Base-by-base conservation (phyloP, 2,888 invertebrate species). In the Elaeidobius kamerunicus region DNA sequence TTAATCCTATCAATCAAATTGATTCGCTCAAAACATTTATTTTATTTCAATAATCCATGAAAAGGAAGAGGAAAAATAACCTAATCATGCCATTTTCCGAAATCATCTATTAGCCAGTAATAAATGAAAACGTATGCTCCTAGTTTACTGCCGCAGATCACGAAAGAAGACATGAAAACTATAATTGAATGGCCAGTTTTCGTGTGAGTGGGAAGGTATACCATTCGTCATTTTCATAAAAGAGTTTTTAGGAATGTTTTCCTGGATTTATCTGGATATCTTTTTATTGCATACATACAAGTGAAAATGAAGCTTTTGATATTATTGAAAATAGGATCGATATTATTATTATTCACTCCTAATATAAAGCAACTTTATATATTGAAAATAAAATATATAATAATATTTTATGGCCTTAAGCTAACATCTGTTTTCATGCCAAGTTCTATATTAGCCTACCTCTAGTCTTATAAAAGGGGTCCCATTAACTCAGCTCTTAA, bases 61-160 rank as follows among this genome's bases (percentile, higher is more conserved):
- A 15, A 28, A n/a, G 17, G 30, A 28, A n/a, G 28, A 43, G 35
- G 45, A 34, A 45, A 45, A 45, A 45, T 20, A 45, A 35, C 35
- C 44, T 32, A 44, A 44, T 34, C 44, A 32, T 32, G 32, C 32
- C n/a, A 35, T 19, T 45, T 45, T 38, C 48, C 28, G 44, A 44
- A 48, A 48, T 53, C 52, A 52, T 52, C 50, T 42, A 50, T 50
- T 50, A 50, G 45, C 27, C 28, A 28, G 27, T 38, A 23, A 35
- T 48, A 48, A 48, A 48, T 48, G 41, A 41, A 40, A 40, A 35
- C 40, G 48, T 41, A 41, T 32, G 48, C 41, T 41, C 16, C 12
- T 16, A 41, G 41, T 48, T 48, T 48, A 48, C 41, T 48, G 35
- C 41, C 34, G 27, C 34, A 35, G 41, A 48, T 41, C 48, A 48